These are phyloP conservation scores for Mnemiopsis leidyi DNA, from an alignment of 37 sponge, comb jelly and placozoan genomes.

Conservation along the genomic window DNA sequence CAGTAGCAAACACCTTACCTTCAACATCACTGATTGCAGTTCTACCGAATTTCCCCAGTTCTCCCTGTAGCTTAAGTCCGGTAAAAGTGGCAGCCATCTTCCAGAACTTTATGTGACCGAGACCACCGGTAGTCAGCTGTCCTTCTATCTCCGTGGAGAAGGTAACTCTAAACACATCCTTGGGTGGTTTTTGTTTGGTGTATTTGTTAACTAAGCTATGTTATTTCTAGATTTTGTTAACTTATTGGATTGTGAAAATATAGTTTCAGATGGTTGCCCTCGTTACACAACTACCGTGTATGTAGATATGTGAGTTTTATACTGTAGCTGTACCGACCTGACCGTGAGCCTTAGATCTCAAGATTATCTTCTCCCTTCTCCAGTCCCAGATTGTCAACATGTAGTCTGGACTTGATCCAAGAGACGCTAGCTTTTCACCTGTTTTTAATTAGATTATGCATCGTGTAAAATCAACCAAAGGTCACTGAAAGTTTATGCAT, in stretches of 20 bases:
- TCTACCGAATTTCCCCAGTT: conserved; percentile 95
- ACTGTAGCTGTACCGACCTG: too few relatives aligned
- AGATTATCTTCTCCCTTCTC: conserved; percentile 85
- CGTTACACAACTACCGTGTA: too few relatives aligned
- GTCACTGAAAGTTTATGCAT: too few relatives aligned
- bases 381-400: conserved; percentile 99
- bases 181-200: too few relatives aligned
- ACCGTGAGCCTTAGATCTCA: conserved; percentile 94
- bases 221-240: too few relatives aligned
- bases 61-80: conserved; percentile 96
- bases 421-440: conserved; percentile 86
- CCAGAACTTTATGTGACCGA: conserved; percentile 99
- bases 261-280: too few relatives aligned
- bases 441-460: too few relatives aligned
- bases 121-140: conserved; percentile 94
- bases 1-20: conserved; percentile 70
- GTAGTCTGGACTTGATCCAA: conserved; percentile 92
- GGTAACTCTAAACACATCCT: conserved; percentile 76
- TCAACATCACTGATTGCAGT: conserved; percentile 90
- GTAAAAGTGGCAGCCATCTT: conserved; percentile 99
- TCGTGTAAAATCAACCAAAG: too few relatives aligned
- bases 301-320: too few relatives aligned
- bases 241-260: too few relatives aligned
- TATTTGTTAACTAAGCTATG: too few relatives aligned
- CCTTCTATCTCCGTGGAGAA: conserved; percentile 94